These are phyloP conservation scores for Agapostemon virescens DNA, from an alignment of 2,888 invertebrate genomes.

Conservation along the genomic window DNA sequence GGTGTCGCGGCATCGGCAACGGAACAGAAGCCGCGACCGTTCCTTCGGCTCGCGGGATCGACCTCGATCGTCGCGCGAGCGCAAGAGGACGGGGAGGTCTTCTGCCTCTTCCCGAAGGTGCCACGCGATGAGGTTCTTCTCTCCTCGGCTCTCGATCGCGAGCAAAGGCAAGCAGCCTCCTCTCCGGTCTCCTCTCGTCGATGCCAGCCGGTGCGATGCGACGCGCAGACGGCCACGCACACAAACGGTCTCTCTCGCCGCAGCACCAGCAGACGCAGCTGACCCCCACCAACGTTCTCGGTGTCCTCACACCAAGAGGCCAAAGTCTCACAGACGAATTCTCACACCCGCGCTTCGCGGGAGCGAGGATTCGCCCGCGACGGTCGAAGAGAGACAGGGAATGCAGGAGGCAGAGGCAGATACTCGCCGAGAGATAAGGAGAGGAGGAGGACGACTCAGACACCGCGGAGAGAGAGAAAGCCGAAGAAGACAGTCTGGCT, in stretches of 20 bases:
- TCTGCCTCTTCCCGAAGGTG: constrained; percentile 32
- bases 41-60: not conserved
- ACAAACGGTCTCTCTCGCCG: constrained; percentile 34
- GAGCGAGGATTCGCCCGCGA: constrained; percentile 33
- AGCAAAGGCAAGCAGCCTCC: not conserved
- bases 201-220: constrained; percentile 18
- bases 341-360: constrained; percentile 61
- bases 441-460: constrained; percentile 24
- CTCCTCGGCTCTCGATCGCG: constrained; percentile 37
- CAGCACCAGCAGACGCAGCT: constrained; percentile 49
- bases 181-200: too few relatives aligned
- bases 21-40: not conserved
- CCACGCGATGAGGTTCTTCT: constrained; percentile 29
- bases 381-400: constrained; percentile 36
- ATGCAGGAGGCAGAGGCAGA: constrained; percentile 43
- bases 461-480: constrained; percentile 11
- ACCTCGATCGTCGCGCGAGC: constrained; percentile 25
- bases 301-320: constrained; percentile 45
- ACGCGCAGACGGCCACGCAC: constrained; percentile 45
- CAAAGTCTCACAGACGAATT: constrained; percentile 62
- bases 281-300: constrained; percentile 36
- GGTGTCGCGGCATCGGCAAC: not conserved
- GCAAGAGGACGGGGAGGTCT: constrained; percentile 3
- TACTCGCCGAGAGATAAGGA: constrained; percentile 24
- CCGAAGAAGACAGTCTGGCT: constrained; percentile 37